Evolutionary conservation across 2,113 vertebrate genomes (phyloP).

Genomic region (Alaudala cheleensis): DNA sequence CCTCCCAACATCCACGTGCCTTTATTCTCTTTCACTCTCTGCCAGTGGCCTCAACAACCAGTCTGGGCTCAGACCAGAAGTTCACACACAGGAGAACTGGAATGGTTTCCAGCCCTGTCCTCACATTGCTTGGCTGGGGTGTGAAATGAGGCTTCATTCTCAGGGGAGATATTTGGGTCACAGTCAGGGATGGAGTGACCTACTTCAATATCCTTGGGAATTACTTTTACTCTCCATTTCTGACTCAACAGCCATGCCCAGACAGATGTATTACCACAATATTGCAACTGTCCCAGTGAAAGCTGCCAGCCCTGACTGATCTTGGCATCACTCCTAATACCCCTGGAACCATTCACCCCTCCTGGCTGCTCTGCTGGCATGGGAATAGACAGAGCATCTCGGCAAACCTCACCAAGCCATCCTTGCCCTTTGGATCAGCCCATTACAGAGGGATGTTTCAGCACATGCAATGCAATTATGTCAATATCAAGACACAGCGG

Average conservation of each 20-base stretch:
- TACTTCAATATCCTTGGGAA: conserved; percentile 44
- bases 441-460: background rate
- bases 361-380: conserved; percentile 27
- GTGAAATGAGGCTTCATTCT: conserved; percentile 30
- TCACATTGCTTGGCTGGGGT: background rate
- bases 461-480: background rate
- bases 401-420: background rate
- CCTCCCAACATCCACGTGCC: background rate
- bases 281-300: conserved; percentile 21
- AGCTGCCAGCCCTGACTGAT: conserved; percentile 3
- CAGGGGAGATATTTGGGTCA: conserved; percentile 32
- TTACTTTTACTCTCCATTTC: conserved; percentile 19
- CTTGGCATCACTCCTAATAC: conserved; percentile 5
- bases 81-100: background rate
- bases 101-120: background rate
- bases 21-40: background rate
- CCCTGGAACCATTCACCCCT: conserved; percentile 49
- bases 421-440: conserved; percentile 48
- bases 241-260: conserved; percentile 13
- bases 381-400: conserved; percentile 27
- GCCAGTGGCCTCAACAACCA: background rate
- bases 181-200: conserved; percentile 9
- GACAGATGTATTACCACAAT: background rate
- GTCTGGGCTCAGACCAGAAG: background rate
- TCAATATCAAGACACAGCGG: conserved; percentile 4